Base-by-base conservation (phyloP, 2,888 invertebrate species). In the Idaea dimidiata region DNA sequence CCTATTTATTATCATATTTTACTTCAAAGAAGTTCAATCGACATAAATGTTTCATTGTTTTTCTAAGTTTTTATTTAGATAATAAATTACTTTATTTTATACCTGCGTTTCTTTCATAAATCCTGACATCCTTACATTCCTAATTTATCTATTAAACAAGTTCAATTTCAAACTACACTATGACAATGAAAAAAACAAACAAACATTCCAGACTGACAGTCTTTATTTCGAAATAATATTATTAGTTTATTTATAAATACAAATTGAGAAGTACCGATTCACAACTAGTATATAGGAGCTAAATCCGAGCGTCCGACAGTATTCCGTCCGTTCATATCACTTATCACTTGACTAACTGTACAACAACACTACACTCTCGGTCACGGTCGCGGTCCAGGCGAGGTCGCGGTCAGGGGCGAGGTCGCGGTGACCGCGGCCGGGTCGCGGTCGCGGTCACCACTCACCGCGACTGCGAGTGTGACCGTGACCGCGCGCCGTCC, bases 391-490 rank as follows among this genome's bases (percentile, higher is more conserved):
- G n/a, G n/a, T n/a, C n/a, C n/a, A n/a, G n/a, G n/a, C n/a, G n/a
- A n/a, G n/a, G n/a, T n/a, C n/a, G n/a, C n/a, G n/a, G n/a, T n/a
- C n/a, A n/a, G n/a, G n/a, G 60, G 59, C 55, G 62, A 58, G 63
- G 67, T 59, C 55, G 62, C 60, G 32, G 32, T 32, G 1, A 59
- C 62, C n/a, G n/a, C n/a, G n/a, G 57, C 43, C 63, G 54, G 55
- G 65, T 67, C 72, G 71, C 71, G 73, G 73, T 69, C 55, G 63
- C 63, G 74, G 66, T 32, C 32, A 32, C 72, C 82, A 88, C 93
- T 95, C 95, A 96, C 94, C 95, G 94, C 80, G 95, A 95, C 74
- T 96, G 93, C 79, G 96, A 96, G 86, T 95, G 93, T 74, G 92
- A 92, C 59, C 93, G 89, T 80, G 84, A 86, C 70, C 90, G 81